Conservation (phyloP, 2,113 vertebrate genomes). For the Leptocoma aspasia region DNA sequence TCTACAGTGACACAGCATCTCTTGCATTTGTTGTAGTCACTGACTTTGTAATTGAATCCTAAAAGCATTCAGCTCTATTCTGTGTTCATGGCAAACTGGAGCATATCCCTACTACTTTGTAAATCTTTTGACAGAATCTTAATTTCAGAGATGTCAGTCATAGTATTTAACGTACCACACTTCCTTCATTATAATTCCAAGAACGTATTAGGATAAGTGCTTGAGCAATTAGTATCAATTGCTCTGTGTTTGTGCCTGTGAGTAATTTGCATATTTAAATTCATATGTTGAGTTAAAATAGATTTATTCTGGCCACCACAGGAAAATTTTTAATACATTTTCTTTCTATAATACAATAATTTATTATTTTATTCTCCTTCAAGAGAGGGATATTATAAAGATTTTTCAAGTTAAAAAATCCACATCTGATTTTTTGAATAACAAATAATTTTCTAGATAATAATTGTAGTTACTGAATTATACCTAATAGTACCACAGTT, state of each 20-base stretch:
- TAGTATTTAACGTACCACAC: background rate
- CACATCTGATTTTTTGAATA: background rate
- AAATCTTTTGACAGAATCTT: background rate
- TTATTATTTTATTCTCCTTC: background rate
- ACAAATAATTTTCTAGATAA: background rate
- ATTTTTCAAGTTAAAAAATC: background rate
- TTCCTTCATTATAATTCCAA: background rate
- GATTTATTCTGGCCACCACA: background rate
- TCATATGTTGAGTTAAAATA: background rate
- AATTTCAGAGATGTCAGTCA: background rate
- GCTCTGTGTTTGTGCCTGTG: background rate
- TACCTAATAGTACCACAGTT: background rate
- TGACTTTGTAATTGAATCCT: background rate
- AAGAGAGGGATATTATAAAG: background rate
- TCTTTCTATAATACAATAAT: background rate
- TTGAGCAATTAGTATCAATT: conserved; percentile 19
- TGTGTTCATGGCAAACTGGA: background rate
- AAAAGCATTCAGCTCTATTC: background rate
- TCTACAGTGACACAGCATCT: background rate
- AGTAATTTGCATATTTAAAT: background rate
- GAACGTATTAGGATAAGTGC: background rate
- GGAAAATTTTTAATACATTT: background rate
- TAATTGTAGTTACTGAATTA: background rate
- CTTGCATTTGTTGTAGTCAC: background rate
- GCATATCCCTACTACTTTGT: background rate